phyloP scores from a whole-genome alignment of 2,888 invertebrate species.

The Pachycephus smyrnensis region DNA sequence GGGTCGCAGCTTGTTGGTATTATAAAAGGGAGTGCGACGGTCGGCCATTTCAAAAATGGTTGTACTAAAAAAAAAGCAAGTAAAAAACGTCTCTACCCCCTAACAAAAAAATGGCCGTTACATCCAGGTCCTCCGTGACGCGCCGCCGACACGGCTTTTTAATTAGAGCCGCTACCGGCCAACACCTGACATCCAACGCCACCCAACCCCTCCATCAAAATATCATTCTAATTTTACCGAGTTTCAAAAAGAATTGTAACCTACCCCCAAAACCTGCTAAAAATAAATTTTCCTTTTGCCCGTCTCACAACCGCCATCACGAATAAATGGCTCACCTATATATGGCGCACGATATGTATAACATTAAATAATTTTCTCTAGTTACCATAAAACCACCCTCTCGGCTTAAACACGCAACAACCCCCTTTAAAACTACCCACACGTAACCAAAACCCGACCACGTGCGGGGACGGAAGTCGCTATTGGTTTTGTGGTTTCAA shows the following conservation, averaged over 20 bases:
- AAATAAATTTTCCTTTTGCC: background rate
- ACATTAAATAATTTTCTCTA: background rate
- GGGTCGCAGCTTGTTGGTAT: constrained; percentile 56
- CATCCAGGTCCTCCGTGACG: constrained; percentile 42
- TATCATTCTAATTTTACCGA: constrained; percentile 64
- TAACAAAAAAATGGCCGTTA: constrained; percentile 27
- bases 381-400: background rate
- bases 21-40: constrained; percentile 58
- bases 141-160: constrained; percentile 64
- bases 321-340: background rate
- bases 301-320: background rate
- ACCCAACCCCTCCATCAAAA: constrained; percentile 64
- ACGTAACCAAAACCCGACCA: background rate
- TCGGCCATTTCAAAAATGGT: constrained; percentile 63
- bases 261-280: background rate
- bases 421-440: background rate
- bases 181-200: constrained; percentile 63
- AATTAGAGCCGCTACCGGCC: constrained; percentile 63
- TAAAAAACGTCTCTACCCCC: constrained; percentile 33
- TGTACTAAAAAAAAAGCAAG: constrained; percentile 33
- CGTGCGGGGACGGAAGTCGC: background rate
- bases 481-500: background rate
- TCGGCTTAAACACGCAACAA: background rate
- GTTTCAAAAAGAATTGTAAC: constrained; percentile 40
- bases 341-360: background rate